Base-by-base conservation (phyloP, 2,888 invertebrate genomes). In the Lissonota sp. region DNA sequence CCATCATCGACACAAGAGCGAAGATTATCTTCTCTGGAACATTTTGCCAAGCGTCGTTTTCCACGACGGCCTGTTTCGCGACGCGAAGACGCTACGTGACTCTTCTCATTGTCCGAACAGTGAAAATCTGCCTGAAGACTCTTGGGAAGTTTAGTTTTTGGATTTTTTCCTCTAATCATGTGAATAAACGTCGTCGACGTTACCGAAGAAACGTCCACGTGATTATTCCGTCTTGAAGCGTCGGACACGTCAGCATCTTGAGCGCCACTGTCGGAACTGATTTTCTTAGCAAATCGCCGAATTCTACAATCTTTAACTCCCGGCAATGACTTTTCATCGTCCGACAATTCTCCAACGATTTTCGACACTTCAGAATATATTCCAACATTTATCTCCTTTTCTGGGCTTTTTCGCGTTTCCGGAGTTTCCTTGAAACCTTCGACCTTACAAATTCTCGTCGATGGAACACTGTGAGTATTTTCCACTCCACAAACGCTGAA, bases 211-310 rank as follows among this genome's bases (percentile, higher is more conserved):
- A 46, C 40, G 39, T 69, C 73, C 14, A 58, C n/a, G 26, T 26
- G 26, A 26, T 26, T 26, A 26, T 26, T 26, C 26, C 14, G 42
- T 51, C n/a, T 76, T 51, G 84, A 84, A 26, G 69, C 69, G 10
- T 78, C 80, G 6, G 84, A 84, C 5, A 84, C 49, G 37, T 84
- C 84, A 3, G 80, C 84, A 40, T 66, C 26, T 26, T 26, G 64
- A 6, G 75, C 75, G 0, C 83, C 80, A 39, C 79, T 84, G n/a
- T 84, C 84, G 58, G 80, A 73, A 51, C 77, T 83, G 5, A 49
- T n/a, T 64, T 57, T 57, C 12, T 14, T 55, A 26, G 16, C 4
- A 2, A 14, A 46, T 10, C 49, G 46, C 1, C 39, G 42, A 5
- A 58, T 14, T 14, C 26, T 1, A 40, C n/a, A 44, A 0, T 42